Base-by-base conservation (phyloP, 2,797 vertebrate species). In the Valencia hispanica region DNA sequence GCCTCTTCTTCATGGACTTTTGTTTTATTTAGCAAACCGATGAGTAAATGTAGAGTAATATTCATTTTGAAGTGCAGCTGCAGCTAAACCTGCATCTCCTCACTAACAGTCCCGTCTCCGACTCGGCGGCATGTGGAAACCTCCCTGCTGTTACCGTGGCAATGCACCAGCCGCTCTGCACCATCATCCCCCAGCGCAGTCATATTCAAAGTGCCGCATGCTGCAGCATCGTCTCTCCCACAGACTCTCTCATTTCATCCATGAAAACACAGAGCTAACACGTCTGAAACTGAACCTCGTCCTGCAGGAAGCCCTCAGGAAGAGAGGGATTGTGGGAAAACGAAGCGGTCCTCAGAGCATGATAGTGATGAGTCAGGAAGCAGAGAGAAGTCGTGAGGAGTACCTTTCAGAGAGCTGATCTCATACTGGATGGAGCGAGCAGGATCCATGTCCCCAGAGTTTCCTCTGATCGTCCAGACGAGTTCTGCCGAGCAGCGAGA, bases 331-430 rank as follows among this genome's bases (percentile, higher is more conserved):
- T 87, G 68, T 89, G 91, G 89, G 86, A 80, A 90, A 91, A 82
- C 73, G 27, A 84, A 86, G 88, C 80, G 77, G 89, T 85, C 79
- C 86, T 57, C 73, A 59, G 71, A 41, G 48, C 70, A 74, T 30
- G 83, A 78, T 61, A 45, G 27, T 34, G 74, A 78, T 30, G 59
- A 75, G 70, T 53, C 73, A 86, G 82, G 77, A 70, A 70, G 69
- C 1, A n/a, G 12, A 57, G 39, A 47, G 61, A 72, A 68, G 48
- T 48, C 1, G 1, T 22, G 80, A 76, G 41, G 55, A 51, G 82
- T 95, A 97, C 96, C 96, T 96, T 97, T 97, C 18, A 97, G 96
- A 73, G 96, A 96, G 92, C 92, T 95, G 95, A 97, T 97, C 94
- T 97, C 96, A 0, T 96, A 95, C 93, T 97, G 97, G 88, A 97